Conservation (phyloP, 2,888 invertebrate species). For the Reticulitermes lucifugus region DNA sequence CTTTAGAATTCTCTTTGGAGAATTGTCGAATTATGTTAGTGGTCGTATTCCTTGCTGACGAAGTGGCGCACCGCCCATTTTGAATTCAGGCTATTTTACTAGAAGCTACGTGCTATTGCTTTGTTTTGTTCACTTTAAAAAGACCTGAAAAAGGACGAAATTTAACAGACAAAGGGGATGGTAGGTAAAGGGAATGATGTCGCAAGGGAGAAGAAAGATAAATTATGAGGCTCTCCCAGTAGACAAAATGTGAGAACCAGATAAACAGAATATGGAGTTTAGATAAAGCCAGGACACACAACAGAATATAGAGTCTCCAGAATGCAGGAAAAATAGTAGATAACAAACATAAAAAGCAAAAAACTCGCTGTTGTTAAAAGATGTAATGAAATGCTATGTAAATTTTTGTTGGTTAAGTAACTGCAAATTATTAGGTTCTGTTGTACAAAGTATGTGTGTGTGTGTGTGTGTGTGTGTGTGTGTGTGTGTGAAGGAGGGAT, state of each 20-base stretch:
- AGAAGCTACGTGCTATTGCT: not conserved
- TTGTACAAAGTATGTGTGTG: too few relatives aligned
- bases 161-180: not conserved
- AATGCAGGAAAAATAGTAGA: not conserved
- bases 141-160: not conserved
- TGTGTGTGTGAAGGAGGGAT: not conserved
- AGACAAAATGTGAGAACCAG: not conserved
- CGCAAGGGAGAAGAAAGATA: not conserved
- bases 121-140: not conserved
- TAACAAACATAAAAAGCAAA: not conserved
- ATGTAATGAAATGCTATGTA: not conserved
- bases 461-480: not conserved
- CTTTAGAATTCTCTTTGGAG: not conserved
- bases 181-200: not conserved
- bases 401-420: too few relatives aligned
- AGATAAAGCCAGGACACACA: conserved; percentile 1
- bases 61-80: not conserved
- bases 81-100: not conserved
- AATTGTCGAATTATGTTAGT: not conserved
- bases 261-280: conserved; percentile 17
- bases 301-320: not conserved
- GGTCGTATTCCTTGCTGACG: not conserved
- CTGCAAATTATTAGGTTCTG: too few relatives aligned
- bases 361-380: not conserved
- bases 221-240: not conserved